Conservation (phyloP, 1,140 invertebrate genomes). For the Aphelenchoides fujianensis region DNA sequence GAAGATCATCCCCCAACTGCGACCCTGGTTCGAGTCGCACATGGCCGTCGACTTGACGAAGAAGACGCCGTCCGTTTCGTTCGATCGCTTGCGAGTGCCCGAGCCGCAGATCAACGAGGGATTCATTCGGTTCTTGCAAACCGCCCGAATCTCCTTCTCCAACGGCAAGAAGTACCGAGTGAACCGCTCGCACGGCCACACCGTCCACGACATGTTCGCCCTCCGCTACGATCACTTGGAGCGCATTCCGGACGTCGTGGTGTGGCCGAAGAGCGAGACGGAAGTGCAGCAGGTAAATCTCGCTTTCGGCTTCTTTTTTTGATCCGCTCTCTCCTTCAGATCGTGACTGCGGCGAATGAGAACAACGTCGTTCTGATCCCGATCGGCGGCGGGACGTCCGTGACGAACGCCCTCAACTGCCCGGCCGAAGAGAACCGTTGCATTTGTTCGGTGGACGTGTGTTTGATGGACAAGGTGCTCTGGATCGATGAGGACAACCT, state of each 20-base stretch:
- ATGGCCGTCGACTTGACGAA: constrained; percentile 71
- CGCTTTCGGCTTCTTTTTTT: constrained; percentile 19
- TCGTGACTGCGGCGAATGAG: constrained; percentile 75
- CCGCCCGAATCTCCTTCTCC: constrained; percentile 72
- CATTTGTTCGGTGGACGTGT: constrained; percentile 87
- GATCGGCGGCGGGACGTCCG: constrained; percentile 89
- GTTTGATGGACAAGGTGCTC: constrained; percentile 86
- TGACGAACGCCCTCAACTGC: constrained; percentile 83
- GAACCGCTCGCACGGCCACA: constrained; percentile 88
- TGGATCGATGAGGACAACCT: constrained; percentile 88
- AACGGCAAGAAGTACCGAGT: constrained; percentile 78
- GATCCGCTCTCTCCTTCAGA: constrained; percentile 68
- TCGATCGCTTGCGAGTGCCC: constrained; percentile 55
- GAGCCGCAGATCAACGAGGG: constrained; percentile 64
- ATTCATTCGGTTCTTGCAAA: constrained; percentile 69
- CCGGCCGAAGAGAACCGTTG: constrained; percentile 76
- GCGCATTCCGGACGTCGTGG: constrained; percentile 84
- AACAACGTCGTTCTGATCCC: constrained; percentile 83
- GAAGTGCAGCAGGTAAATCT: constrained; percentile 38
- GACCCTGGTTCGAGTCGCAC: constrained; percentile 74
- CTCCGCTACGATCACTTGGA: constrained; percentile 73
- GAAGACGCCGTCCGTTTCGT: constrained; percentile 64
- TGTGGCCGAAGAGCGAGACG: constrained; percentile 73
- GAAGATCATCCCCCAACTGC: constrained; percentile 74
- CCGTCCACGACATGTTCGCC: constrained; percentile 80